Percentiles rank a stretch among this genome's conserved stretches.
These are phyloP conservation scores for Esox niger DNA, from an alignment of 2,113 vertebrate species.

Conservation along the genomic window DNA sequence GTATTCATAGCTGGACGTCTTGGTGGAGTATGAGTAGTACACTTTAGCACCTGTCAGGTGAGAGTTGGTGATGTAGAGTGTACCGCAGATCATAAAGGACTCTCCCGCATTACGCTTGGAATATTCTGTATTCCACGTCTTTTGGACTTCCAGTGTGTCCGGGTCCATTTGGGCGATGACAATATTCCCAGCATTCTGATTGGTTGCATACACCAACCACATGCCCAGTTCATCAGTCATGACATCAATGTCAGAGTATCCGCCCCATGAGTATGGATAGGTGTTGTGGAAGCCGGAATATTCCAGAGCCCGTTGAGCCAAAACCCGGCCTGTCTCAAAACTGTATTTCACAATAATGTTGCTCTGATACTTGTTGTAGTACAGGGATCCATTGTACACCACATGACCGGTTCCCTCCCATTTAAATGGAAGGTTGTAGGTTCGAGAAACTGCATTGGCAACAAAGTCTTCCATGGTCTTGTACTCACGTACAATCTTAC, in stretches of 20 bases:
- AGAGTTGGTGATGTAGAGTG: conserved; percentile 94
- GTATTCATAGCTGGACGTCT: conserved; percentile 94
- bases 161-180: conserved; percentile 92
- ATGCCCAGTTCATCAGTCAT: conserved; percentile 97
- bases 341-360: conserved; percentile 98
- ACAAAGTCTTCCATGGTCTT: conserved; percentile 91
- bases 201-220: conserved; percentile 96
- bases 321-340: conserved; percentile 86
- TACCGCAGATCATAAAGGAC: conserved; percentile 98
- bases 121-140: conserved; percentile 96
- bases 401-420: conserved; percentile 98
- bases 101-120: conserved; percentile 97
- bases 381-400: conserved; percentile 95
- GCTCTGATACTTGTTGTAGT: conserved; percentile 99
- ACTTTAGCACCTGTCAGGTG: conserved; percentile 97
- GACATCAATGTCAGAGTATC: conserved; percentile 95
- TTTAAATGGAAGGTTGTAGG: conserved; percentile 96
- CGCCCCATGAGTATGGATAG: conserved; percentile 97
- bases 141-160: conserved; percentile 87
- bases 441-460: conserved; percentile 88
- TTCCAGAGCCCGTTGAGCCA: conserved; percentile 90
- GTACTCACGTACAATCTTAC: conserved; percentile 96
- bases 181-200: conserved; percentile 96
- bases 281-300: conserved; percentile 97
- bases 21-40: conserved; percentile 96